phyloP scores from a whole-genome alignment of 2,888 invertebrate species.

The Pristionchus maxplancki region DNA sequence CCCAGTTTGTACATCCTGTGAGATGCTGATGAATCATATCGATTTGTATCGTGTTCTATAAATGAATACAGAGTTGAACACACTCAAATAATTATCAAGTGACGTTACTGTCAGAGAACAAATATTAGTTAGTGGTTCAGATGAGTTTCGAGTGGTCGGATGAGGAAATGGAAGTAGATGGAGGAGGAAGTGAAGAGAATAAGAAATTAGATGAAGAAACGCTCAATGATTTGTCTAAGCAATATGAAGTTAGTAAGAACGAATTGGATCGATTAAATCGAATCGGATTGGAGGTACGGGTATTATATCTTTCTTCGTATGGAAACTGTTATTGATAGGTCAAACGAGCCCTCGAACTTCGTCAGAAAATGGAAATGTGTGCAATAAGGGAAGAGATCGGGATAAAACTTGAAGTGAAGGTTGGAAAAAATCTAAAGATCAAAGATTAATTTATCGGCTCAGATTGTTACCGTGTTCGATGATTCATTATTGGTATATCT shows the following conservation, averaged over 20 bases:
- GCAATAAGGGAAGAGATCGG: background rate
- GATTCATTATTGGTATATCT: constrained; percentile 15
- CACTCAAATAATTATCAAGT: background rate
- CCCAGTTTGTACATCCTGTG: constrained; percentile 34
- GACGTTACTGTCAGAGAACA: background rate
- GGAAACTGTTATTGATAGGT: background rate
- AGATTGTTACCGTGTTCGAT: constrained; percentile 39
- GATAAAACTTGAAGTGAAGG: constrained; percentile 29
- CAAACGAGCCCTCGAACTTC: constrained; percentile 9
- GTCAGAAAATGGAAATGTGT: constrained; percentile 34
- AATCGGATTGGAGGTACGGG: background rate
- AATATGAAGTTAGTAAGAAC: background rate
- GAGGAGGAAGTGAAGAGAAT: background rate
- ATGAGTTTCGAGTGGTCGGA: constrained; percentile 41
- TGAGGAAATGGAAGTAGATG: constrained; percentile 16
- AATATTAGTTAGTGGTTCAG: background rate
- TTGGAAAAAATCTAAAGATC: background rate
- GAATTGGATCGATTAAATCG: constrained; percentile 41
- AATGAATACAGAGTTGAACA: background rate
- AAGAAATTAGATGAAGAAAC: constrained; percentile 18
- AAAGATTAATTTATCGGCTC: background rate
- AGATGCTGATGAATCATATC: constrained; percentile 34
- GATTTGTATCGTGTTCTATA: background rate
- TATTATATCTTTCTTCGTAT: background rate
- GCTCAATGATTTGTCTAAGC: constrained; percentile 14